phyloP scores from a whole-genome alignment of 2,888 invertebrate genomes.

The Orthosia incerta region DNA sequence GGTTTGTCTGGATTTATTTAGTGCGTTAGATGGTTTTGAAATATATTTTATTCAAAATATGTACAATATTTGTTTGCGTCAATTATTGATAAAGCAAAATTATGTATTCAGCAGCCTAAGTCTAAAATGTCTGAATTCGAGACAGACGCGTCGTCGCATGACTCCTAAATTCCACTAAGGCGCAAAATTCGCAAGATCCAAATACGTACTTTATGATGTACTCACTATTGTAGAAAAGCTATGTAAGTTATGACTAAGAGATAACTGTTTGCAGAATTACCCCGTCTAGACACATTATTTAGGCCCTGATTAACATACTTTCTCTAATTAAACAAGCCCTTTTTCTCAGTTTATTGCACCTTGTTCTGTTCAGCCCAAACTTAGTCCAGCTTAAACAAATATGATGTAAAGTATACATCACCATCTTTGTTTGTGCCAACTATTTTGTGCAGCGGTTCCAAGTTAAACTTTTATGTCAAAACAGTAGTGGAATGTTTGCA shows the following conservation, averaged over 20 bases:
- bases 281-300: slow-evolving; percentile 43
- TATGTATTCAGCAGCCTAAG: neutral
- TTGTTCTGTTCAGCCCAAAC: neutral
- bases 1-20: neutral
- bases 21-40: neutral
- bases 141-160: neutral
- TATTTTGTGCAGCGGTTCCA: slow-evolving; percentile 69
- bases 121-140: neutral
- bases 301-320: neutral
- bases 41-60: neutral
- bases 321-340: slow-evolving; percentile 20
- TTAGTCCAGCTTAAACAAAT: slow-evolving; percentile 17
- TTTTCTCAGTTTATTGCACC: neutral
- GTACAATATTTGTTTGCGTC: slow-evolving; percentile 5
- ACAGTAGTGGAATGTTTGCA: slow-evolving; percentile 51
- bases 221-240: neutral
- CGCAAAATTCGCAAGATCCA: slow-evolving; percentile 14
- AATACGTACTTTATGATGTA: slow-evolving; percentile 15
- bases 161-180: slow-evolving; percentile 9
- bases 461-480: slow-evolving; percentile 70
- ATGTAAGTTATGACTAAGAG: neutral
- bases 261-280: slow-evolving; percentile 5
- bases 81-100: neutral
- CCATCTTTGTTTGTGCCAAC: slow-evolving; percentile 66
- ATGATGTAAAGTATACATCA: slow-evolving; percentile 1